Evolutionary conservation across 1,140 invertebrate species (phyloP).

Genomic region (Penaeus chinensis): DNA sequence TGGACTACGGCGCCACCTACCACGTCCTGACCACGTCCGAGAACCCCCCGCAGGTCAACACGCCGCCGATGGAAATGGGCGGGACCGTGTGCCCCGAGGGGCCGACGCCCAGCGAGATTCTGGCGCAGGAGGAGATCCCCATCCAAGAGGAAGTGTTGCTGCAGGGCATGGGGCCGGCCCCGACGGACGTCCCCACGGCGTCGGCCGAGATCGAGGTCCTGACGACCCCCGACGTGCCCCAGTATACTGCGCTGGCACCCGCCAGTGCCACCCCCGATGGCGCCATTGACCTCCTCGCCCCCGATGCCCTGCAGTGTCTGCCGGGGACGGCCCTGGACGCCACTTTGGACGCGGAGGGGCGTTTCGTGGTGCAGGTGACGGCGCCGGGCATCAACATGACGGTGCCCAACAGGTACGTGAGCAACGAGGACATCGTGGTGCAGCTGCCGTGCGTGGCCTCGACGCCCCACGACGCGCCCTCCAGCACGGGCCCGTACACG

Average conservation of each 20-base stretch:
- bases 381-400: constrained; percentile 55
- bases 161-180: background rate
- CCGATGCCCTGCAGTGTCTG: constrained; percentile 11
- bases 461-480: background rate
- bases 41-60: constrained; percentile 13
- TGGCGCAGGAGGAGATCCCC: background rate
- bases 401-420: constrained; percentile 47
- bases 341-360: constrained; percentile 52
- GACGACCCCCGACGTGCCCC: constrained; percentile 25
- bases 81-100: background rate
- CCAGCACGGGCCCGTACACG: background rate
- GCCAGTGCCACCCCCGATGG: constrained; percentile 2
- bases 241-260: constrained; percentile 59
- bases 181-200: constrained; percentile 2
- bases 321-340: constrained; percentile 42
- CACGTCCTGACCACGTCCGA: background rate
- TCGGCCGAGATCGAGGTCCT: constrained; percentile 45
- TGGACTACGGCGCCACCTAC: background rate
- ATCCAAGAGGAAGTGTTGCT: background rate
- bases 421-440: background rate
- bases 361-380: constrained; percentile 58
- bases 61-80: background rate
- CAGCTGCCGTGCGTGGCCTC: no score
- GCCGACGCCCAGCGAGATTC: background rate
- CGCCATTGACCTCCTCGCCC: background rate